Conservation (phyloP, 2,797 vertebrate genomes). For the Spheniscus humboldti region DNA sequence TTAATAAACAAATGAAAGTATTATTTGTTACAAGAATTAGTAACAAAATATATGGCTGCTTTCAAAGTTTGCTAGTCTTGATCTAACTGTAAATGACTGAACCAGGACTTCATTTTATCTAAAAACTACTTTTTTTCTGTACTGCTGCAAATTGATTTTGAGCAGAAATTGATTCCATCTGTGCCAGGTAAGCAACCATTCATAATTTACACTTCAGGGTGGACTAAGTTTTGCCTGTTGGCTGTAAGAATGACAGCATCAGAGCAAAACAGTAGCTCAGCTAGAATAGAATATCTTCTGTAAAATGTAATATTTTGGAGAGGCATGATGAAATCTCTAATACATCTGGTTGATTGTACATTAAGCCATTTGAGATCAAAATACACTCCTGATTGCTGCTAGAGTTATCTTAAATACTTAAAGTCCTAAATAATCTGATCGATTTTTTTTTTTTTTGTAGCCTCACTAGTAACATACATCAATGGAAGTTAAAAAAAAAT, state of each 20-base stretch:
- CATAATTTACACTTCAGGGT: neutral
- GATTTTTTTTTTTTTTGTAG: neutral
- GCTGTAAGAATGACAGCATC: neutral
- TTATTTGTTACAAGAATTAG: neutral
- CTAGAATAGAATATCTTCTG: neutral
- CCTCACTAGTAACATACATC: neutral
- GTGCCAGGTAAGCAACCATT: neutral
- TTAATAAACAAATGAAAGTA: neutral
- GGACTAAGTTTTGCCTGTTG: neutral
- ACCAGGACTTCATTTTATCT: neutral
- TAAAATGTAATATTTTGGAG: neutral
- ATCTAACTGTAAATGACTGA: neutral
- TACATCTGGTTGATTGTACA: neutral
- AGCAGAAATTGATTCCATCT: neutral
- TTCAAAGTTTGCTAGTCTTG: neutral
- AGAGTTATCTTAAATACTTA: neutral
- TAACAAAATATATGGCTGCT: neutral
- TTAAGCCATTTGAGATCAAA: neutral
- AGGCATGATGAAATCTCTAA: neutral
- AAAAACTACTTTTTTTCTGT: neutral
- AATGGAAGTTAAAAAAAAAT: neutral
- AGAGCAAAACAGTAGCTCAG: neutral
- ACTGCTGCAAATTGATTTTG: neutral
- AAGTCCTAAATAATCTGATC: neutral
- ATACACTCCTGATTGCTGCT: neutral